These are phyloP conservation scores for Heliangelus exortis DNA, from an alignment of 2,797 vertebrate genomes.

Conservation along the genomic window DNA sequence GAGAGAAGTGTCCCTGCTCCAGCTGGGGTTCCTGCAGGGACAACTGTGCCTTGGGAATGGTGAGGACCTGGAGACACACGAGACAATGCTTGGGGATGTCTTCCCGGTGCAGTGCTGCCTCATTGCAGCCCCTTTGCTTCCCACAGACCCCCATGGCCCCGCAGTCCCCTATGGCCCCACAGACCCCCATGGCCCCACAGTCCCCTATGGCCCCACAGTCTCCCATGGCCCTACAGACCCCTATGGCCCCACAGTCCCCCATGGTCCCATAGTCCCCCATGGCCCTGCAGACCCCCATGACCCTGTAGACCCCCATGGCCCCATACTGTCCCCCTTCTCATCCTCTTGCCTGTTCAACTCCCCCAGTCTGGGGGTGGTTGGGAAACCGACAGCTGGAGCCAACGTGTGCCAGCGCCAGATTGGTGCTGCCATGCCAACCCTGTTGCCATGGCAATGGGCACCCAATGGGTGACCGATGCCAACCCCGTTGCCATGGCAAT, in stretches of 20 bases:
- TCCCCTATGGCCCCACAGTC: not conserved
- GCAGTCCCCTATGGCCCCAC: too few species aligned
- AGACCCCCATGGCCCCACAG: too few species aligned
- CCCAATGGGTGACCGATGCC: constrained; percentile 49
- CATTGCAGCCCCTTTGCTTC: too few species aligned
- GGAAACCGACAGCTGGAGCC: constrained; percentile 64
- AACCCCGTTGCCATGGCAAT: constrained; percentile 72
- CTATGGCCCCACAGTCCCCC: not conserved
- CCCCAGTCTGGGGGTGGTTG: constrained; percentile 48
- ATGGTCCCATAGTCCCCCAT: too few species aligned
- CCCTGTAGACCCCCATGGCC: not conserved
- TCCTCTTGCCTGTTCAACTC: constrained; percentile 42
- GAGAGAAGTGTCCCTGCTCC: not conserved
- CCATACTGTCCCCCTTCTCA: not conserved
- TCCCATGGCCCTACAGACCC: not conserved
- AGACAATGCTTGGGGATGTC: too few species aligned
- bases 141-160: too few species aligned
- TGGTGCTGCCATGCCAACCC: constrained; percentile 71
- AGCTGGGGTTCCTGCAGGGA: accelerated
- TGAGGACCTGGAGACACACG: too few species aligned
- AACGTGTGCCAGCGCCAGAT: not conserved
- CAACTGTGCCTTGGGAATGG: not conserved
- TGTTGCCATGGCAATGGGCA: constrained; percentile 67
- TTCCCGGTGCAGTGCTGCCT: too few species aligned
- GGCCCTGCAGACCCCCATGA: too few species aligned